Conservation (phyloP, 2,113 vertebrate genomes). For the Hemiprocne comata region DNA sequence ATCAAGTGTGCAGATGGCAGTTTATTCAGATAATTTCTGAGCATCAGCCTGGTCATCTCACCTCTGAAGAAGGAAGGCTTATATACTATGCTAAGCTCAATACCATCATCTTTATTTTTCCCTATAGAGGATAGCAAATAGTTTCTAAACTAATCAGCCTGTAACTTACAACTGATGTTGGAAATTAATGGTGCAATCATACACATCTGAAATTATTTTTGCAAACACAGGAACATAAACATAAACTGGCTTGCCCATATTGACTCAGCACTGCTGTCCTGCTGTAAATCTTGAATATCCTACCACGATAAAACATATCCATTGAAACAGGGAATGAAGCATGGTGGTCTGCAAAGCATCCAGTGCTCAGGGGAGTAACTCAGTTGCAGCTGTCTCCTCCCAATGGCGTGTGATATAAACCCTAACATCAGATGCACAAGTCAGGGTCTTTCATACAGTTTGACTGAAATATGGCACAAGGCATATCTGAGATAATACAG, state of each 20-base stretch:
- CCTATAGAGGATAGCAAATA: background rate
- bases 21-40: background rate
- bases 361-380: background rate
- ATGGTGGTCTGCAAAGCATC: background rate
- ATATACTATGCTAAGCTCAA: background rate
- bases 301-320: background rate
- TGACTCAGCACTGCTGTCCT: background rate
- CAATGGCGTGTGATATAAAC: rapidly evolving
- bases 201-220: background rate
- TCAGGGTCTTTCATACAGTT: background rate
- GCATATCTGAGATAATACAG: background rate
- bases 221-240: background rate
- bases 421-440: background rate
- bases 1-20: background rate
- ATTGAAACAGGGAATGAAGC: background rate
- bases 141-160: background rate
- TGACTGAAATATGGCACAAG: background rate
- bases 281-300: background rate
- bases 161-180: background rate
- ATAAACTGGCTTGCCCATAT: background rate
- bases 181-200: background rate
- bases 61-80: background rate
- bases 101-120: background rate
- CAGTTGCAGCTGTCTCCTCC: background rate
- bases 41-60: background rate